Evolutionary conservation across 1,140 invertebrate genomes (phyloP).

Genomic region (Lepidurus apus): DNA sequence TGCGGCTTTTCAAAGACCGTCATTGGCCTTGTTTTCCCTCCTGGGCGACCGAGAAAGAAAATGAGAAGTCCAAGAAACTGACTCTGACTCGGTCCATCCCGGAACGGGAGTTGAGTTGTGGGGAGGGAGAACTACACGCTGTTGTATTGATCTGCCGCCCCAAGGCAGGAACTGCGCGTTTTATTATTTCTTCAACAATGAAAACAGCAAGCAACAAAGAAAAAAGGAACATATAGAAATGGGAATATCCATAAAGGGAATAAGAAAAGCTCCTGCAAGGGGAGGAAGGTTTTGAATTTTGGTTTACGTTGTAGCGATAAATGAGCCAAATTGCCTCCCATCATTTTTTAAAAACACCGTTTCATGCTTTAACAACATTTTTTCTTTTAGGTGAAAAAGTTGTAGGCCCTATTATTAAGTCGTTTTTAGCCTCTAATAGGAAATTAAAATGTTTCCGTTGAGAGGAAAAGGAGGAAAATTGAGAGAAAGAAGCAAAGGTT

Average conservation of each 20-base stretch:
- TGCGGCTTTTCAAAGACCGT: neutral
- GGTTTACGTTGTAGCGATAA: no score
- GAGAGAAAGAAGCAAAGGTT: no score
- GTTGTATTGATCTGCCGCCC: constrained; percentile 18
- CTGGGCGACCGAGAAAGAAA: neutral
- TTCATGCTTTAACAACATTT: no score
- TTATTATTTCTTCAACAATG: neutral
- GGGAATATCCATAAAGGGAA: neutral
- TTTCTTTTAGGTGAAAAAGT: no score
- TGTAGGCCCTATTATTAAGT: no score
- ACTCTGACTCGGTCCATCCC: neutral
- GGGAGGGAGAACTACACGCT: neutral
- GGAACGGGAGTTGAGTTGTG: neutral
- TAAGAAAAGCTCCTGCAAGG: neutral
- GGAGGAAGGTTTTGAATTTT: neutral
- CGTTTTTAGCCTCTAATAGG: no score
- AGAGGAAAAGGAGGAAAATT: no score
- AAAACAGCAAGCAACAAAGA: neutral
- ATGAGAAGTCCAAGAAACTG: neutral
- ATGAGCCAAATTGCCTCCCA: no score
- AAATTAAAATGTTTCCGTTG: no score
- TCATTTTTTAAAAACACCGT: no score
- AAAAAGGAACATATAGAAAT: neutral
- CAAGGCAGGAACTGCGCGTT: constrained; percentile 1
- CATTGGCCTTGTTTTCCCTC: neutral